Conservation (phyloP, 2,113 vertebrate genomes). For the Bungarus multicinctus region DNA sequence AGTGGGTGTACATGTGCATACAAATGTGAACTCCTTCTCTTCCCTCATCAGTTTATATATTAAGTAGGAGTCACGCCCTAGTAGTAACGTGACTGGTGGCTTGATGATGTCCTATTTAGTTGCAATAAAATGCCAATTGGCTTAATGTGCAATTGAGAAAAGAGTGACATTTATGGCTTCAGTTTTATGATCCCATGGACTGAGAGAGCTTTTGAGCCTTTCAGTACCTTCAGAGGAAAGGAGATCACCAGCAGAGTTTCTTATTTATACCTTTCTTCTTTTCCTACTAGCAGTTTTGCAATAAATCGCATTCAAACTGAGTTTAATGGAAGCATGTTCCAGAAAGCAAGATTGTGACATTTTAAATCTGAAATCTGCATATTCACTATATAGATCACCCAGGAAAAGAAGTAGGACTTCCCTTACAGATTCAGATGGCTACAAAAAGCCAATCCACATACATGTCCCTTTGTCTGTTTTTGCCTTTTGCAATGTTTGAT, state of each 20-base stretch:
- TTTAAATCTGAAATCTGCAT: slow-evolving; percentile 59
- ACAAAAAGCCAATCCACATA: slow-evolving; percentile 28
- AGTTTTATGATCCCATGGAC: slow-evolving; percentile 59
- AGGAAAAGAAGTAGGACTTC: slow-evolving; percentile 39
- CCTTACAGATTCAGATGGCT: slow-evolving; percentile 27
- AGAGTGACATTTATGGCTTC: slow-evolving; percentile 63
- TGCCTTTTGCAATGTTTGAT: neutral
- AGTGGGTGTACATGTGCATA: neutral
- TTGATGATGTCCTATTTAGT: slow-evolving; percentile 58
- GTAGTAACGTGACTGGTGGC: slow-evolving; percentile 43
- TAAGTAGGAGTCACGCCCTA: slow-evolving; percentile 46
- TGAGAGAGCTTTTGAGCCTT: slow-evolving; percentile 57
- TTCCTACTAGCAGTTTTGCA: slow-evolving; percentile 57
- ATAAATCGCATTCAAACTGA: slow-evolving; percentile 60
- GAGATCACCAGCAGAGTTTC: slow-evolving; percentile 60
- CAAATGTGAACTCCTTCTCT: neutral
- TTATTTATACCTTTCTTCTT: slow-evolving; percentile 65
- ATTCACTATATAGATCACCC: slow-evolving; percentile 56
- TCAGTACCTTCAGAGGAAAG: slow-evolving; percentile 48
- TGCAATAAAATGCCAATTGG: slow-evolving; percentile 59
- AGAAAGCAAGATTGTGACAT: slow-evolving; percentile 55
- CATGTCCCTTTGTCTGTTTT: slow-evolving; percentile 29
- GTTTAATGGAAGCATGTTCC: slow-evolving; percentile 62
- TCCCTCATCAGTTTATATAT: slow-evolving; percentile 28
- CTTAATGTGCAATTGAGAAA: slow-evolving; percentile 62